A percentile compares a stretch with the other conserved stretches of the same genome.
Evolutionary conservation across 1,140 invertebrate genomes (phyloP).

Genomic region (Anastrepha ludens): DNA sequence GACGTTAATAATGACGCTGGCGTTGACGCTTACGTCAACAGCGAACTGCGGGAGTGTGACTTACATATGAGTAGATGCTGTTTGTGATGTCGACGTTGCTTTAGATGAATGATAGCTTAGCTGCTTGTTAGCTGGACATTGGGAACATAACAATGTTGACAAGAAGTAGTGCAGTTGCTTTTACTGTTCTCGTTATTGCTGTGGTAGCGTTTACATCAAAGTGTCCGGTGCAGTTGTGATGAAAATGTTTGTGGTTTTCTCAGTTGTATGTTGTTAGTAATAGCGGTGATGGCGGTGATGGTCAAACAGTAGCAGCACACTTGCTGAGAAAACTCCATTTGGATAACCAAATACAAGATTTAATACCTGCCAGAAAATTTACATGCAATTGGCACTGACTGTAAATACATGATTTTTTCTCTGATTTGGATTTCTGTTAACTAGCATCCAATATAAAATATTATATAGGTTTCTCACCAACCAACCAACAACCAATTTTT

Average conservation of each 20-base stretch:
- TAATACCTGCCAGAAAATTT: too few relatives aligned
- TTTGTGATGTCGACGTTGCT: not conserved
- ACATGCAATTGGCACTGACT: too few relatives aligned
- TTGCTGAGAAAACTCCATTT: too few relatives aligned
- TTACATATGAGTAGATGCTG: not conserved
- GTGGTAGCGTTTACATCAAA: not conserved
- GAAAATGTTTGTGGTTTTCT: conserved; percentile 10
- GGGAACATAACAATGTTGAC: conserved; percentile 1
- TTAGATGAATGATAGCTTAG: conserved; percentile 19
- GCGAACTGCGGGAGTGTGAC: too few relatives aligned
- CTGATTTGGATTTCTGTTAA: too few relatives aligned
- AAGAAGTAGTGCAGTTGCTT: not conserved
- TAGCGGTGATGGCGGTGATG: not conserved
- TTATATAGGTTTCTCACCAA: too few relatives aligned
- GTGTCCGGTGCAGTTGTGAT: not conserved
- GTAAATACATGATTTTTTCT: too few relatives aligned
- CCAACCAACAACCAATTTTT: too few relatives aligned
- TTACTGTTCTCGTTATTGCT: not conserved
- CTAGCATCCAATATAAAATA: too few relatives aligned
- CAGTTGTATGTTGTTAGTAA: not conserved
- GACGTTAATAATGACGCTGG: not conserved
- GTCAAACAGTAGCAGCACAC: too few relatives aligned
- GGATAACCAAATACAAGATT: too few relatives aligned
- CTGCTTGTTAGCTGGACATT: not conserved
- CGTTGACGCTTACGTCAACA: not conserved